Conservation (phyloP, 2,113 vertebrate genomes). For the Odocoileus hemionus region DNA sequence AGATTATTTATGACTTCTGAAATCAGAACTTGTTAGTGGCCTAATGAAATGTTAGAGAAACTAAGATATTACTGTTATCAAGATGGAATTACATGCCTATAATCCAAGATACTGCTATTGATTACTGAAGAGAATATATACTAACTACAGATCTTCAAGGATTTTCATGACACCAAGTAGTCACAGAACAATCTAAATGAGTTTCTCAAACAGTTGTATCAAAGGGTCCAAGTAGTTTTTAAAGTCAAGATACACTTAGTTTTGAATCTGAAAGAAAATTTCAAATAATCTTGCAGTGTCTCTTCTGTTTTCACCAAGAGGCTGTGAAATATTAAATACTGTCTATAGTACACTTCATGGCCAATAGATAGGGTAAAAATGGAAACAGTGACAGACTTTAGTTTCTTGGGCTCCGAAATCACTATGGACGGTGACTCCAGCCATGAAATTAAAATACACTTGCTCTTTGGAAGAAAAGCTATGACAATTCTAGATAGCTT, state of each 20-base stretch:
- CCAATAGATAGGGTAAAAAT: neutral
- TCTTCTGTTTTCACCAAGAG: neutral
- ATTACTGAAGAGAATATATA: neutral
- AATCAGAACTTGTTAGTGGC: neutral
- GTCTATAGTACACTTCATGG: neutral
- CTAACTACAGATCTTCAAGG: neutral
- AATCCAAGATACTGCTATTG: neutral
- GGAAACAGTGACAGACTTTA: neutral
- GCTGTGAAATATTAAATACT: neutral
- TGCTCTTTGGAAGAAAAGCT: neutral
- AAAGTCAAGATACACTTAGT: neutral
- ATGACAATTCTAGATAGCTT: neutral
- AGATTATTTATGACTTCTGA: neutral
- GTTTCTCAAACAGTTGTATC: neutral
- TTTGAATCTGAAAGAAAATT: neutral
- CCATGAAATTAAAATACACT: neutral
- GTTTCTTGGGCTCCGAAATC: neutral
- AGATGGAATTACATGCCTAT: neutral
- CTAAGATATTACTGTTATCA: neutral
- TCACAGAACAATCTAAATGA: neutral
- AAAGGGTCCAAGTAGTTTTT: neutral
- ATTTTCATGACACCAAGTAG: neutral
- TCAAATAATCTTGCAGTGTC: neutral
- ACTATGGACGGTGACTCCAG: neutral
- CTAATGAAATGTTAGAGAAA: neutral